Percentiles rank a stretch among this genome's conserved stretches.
Evolutionary conservation across 2,888 invertebrate species (phyloP).

Genomic region (Cheilosia scutellata): DNA sequence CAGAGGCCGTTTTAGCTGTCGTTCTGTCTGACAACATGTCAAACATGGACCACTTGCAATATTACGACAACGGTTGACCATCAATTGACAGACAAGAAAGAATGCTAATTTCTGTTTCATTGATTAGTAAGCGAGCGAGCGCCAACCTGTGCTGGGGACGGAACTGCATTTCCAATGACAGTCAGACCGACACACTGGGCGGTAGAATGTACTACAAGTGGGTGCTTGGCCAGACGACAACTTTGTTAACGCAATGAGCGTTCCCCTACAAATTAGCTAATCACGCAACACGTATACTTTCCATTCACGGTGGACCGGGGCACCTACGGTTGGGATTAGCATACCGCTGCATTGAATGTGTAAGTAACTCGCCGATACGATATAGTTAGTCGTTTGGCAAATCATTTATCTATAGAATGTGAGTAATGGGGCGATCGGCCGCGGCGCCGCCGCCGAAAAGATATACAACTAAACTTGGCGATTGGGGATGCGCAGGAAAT

Average conservation of each 20-base stretch:
- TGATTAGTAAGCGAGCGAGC: constrained; percentile 52
- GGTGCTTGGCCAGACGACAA: constrained; percentile 46
- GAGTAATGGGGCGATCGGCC: constrained; percentile 31
- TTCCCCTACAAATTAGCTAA: constrained; percentile 52
- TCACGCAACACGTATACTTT: constrained; percentile 40
- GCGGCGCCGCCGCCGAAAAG: constrained; percentile 2
- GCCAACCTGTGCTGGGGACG: constrained; percentile 18
- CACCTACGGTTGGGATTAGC: constrained; percentile 15
- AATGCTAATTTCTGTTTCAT: constrained; percentile 58
- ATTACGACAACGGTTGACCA: constrained; percentile 61
- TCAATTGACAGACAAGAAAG: constrained; percentile 55
- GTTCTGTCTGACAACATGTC: constrained; percentile 60
- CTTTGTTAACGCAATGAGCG: constrained; percentile 42
- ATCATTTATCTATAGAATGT: constrained; percentile 5
- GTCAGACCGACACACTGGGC: constrained; percentile 18
- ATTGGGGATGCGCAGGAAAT: constrained; percentile 38
- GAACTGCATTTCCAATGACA: constrained; percentile 6
- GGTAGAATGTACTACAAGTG: constrained; percentile 31
- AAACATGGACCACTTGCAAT: constrained; percentile 58
- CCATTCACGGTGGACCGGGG: constrained; percentile 42
- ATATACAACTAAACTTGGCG: background rate
- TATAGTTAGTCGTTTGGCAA: background rate
- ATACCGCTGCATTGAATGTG: constrained; percentile 10
- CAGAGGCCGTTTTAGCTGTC: constrained; percentile 42
- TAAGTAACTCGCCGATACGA: background rate